Percentiles rank a stretch among this genome's conserved stretches.
Conservation (phyloP, 2,888 invertebrate species). For the Drosophila paramelanica region DNA sequence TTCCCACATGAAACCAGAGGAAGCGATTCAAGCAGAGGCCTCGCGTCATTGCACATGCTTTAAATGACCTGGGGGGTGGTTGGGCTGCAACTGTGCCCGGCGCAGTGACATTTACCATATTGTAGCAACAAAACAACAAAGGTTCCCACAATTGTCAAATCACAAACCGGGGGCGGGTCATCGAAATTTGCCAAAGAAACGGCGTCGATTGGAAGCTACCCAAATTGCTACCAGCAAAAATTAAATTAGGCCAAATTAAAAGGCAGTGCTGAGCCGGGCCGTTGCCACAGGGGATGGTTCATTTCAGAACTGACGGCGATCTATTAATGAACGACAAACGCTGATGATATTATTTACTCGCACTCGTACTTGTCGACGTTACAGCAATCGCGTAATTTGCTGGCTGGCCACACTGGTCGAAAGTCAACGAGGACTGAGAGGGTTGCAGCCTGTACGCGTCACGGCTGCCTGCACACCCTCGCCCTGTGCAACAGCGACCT, state of each 20-base stretch:
- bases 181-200: constrained; percentile 8
- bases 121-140: constrained; percentile 52
- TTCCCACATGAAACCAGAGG: constrained; percentile 56
- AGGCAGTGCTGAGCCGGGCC: constrained; percentile 40
- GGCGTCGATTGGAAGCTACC: constrained; percentile 37
- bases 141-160: constrained; percentile 80
- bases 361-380: constrained; percentile 45
- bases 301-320: constrained; percentile 18
- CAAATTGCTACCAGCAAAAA: constrained; percentile 70
- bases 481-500: constrained; percentile 18
- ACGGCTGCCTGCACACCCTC: constrained; percentile 76
- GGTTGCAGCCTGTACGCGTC: constrained; percentile 64
- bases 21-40: constrained; percentile 29
- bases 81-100: constrained; percentile 18
- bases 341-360: constrained; percentile 75
- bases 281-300: not conserved
- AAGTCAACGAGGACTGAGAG: constrained; percentile 63
- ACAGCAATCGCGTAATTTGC: constrained; percentile 57
- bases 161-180: constrained; percentile 40
- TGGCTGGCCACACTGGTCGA: constrained; percentile 70
- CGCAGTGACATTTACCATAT: constrained; percentile 68
- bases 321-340: constrained; percentile 76
- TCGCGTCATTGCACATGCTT: constrained; percentile 69
- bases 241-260: constrained; percentile 79
- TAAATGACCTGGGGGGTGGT: constrained; percentile 25